phyloP scores from a whole-genome alignment of 2,113 vertebrate genomes.

The Natator depressus region DNA sequence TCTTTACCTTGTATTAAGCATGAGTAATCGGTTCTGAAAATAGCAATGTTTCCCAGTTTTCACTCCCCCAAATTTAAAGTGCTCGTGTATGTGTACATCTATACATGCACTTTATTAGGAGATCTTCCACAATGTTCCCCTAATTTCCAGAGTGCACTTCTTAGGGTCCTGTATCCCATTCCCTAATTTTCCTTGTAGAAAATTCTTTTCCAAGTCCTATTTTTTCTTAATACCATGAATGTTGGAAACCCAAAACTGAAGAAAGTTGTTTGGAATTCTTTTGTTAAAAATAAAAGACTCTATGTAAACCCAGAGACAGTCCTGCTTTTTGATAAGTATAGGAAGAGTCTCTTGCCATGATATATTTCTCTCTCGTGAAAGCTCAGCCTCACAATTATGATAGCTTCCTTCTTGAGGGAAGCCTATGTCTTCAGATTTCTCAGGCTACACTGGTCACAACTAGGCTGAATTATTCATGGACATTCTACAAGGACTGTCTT shows the following conservation, averaged over 20 bases:
- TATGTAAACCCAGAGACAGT: background rate
- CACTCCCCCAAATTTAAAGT: background rate
- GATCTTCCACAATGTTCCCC: background rate
- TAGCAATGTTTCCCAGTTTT: background rate
- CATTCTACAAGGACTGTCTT: background rate
- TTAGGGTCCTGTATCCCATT: background rate
- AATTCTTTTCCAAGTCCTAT: background rate
- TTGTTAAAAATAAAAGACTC: too few species aligned
- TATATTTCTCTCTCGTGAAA: background rate
- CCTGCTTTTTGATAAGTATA: background rate
- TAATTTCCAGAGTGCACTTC: background rate
- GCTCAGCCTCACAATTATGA: background rate
- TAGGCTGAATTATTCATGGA: background rate
- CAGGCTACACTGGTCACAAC: background rate
- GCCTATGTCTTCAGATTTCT: background rate
- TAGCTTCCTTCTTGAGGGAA: too few species aligned
- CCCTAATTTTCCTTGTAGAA: background rate
- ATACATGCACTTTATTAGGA: rapidly evolving
- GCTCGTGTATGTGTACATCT: background rate
- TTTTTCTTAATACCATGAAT: background rate
- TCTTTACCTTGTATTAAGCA: background rate
- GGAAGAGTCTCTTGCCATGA: background rate
- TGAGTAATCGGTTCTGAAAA: background rate
- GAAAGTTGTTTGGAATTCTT: background rate
- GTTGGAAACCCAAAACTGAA: background rate